These are phyloP conservation scores for Stenichneumon culpator DNA, from an alignment of 2,888 invertebrate genomes.

Conservation along the genomic window DNA sequence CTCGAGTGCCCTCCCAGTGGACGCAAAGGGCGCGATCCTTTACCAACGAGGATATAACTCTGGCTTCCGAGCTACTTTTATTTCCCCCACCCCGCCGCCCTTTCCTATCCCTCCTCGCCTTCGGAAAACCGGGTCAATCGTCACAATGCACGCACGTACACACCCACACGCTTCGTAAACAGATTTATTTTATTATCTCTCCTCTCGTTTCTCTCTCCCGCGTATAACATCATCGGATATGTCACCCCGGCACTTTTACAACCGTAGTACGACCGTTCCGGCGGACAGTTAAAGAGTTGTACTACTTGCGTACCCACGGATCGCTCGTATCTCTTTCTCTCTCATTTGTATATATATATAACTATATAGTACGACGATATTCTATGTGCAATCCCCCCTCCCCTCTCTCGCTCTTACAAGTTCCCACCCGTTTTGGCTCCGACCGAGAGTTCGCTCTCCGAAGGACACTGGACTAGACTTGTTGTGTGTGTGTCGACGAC, in stretches of 20 bases:
- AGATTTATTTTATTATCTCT: background rate
- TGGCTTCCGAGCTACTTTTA: background rate
- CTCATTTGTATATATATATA: background rate
- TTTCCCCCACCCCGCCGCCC: background rate
- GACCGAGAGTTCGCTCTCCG: background rate
- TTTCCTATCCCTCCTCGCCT: constrained; percentile 1
- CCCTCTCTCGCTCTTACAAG: background rate
- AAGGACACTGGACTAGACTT: background rate
- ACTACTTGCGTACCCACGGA: constrained; percentile 14
- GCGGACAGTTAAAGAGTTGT: constrained; percentile 26
- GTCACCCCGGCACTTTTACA: constrained; percentile 25
- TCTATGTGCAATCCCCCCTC: background rate
- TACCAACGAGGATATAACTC: background rate
- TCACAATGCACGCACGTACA: constrained; percentile 20
- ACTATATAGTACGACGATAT: background rate
- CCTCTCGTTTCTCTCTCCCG: background rate
- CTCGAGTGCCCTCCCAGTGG: background rate
- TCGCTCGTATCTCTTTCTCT: constrained; percentile 10
- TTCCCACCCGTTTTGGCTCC: constrained; percentile 16
- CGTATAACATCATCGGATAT: background rate
- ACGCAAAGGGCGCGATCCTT: constrained; percentile 1
- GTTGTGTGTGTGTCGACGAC: background rate
- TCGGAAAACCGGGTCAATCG: constrained; percentile 14
- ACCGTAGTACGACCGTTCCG: background rate
- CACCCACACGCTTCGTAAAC: constrained; percentile 35